Evolutionary conservation across 1,140 invertebrate species (phyloP).

Genomic region (Chrysopa pallens): DNA sequence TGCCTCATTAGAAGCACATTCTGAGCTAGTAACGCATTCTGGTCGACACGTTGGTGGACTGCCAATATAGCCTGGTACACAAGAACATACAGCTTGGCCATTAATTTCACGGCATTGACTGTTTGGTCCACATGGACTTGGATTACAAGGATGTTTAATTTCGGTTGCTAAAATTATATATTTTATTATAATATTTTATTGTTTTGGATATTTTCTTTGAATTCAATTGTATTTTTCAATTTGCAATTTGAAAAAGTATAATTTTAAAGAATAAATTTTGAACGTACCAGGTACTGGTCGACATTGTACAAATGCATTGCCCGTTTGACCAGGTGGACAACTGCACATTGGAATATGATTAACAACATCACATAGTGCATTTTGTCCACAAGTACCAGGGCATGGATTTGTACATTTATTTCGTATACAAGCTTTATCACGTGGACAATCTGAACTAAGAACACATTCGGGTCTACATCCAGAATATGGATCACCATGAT

Average conservation of each 20-base stretch:
- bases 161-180: slow-evolving; percentile 24
- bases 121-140: slow-evolving; percentile 19
- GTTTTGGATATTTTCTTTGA: neutral
- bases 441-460: slow-evolving; percentile 38
- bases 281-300: slow-evolving; percentile 31
- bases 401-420: slow-evolving; percentile 43
- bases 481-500: slow-evolving; percentile 34
- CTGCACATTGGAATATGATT: slow-evolving; percentile 48
- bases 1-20: slow-evolving; percentile 37
- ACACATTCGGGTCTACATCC: slow-evolving; percentile 38
- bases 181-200: slow-evolving; percentile 1
- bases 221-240: slow-evolving; percentile 1
- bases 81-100: slow-evolving; percentile 30
- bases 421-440: slow-evolving; percentile 37
- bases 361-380: slow-evolving; percentile 39
- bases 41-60: slow-evolving; percentile 30
- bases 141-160: slow-evolving; percentile 24
- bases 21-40: slow-evolving; percentile 40
- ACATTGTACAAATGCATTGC: slow-evolving; percentile 46
- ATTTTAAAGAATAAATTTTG: slow-evolving; percentile 9
- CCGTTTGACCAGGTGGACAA: slow-evolving; percentile 37
- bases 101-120: slow-evolving; percentile 24
- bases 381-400: slow-evolving; percentile 36
- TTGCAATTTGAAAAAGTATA: slow-evolving; percentile 7
- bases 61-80: slow-evolving; percentile 27